phyloP scores from a whole-genome alignment of 1,140 invertebrate genomes.

The Pristionchus pacificus region DNA sequence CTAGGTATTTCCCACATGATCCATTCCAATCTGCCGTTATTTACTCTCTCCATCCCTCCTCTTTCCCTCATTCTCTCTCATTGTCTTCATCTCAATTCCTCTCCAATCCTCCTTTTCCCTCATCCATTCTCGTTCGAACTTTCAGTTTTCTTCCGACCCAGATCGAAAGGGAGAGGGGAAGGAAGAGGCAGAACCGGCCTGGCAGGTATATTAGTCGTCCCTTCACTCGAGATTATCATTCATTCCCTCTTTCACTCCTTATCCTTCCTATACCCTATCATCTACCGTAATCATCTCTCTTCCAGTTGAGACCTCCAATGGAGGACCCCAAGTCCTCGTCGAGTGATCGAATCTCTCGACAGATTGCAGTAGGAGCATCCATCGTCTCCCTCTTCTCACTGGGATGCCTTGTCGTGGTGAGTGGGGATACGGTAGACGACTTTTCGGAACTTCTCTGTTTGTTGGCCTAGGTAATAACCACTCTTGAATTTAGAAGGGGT shows the following conservation, averaged over 20 bases:
- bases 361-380: slow-evolving; percentile 24
- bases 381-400: slow-evolving; percentile 42
- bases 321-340: background rate
- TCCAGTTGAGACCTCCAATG: background rate
- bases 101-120: background rate
- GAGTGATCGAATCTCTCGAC: background rate
- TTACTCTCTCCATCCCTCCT: background rate
- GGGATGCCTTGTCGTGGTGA: too few species aligned
- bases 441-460: too few species aligned
- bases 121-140: too few species aligned
- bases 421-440: too few species aligned
- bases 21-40: too few species aligned
- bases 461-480: too few species aligned
- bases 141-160: slow-evolving; percentile 1
- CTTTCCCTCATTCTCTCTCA: background rate
- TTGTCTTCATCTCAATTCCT: background rate
- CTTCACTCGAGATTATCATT: background rate
- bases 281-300: background rate
- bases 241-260: background rate
- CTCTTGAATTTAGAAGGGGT: too few species aligned
- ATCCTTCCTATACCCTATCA: background rate
- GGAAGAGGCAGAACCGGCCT: background rate
- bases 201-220: too few species aligned
- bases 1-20: too few species aligned
- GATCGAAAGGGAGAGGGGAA: background rate